Evolutionary conservation across 2,797 vertebrate genomes (phyloP), one percentile per base, ranked within the genome.

Genomic region (Oryzias dopingdopingensis): DNA sequence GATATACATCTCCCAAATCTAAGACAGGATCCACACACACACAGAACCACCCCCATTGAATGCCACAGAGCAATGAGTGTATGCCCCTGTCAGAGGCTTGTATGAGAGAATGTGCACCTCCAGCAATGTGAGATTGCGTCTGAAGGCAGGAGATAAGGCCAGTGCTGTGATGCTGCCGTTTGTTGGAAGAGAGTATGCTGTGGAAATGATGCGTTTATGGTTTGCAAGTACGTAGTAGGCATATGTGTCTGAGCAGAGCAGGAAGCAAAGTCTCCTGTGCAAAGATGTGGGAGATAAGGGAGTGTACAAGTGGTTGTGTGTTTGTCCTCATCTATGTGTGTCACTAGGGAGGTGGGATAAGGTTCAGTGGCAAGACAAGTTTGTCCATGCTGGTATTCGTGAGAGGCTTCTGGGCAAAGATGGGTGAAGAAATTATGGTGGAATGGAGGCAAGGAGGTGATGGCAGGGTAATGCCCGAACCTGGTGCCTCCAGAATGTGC

Each of bases 331-430:
- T 67, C 62, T 62, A 62, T 61, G 71, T 76, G 72, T 72, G 74
- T 79, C 61, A 66, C 24, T 48, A 65, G 61, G 62, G 59, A 72
- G 87, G 75, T 77, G 77, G 74, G 86, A 86, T 52, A 70, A 78
- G 90, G 90, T 92, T 93, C 90, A 92, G 74, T 84, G 86, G 72
- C 76, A 88, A 89, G 88, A 90, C 88, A 89, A 4, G 73, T 55
- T 68, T 22, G 32, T 71, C 65, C 80, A 92, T 92, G 90, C 91
- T 91, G 91, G 91, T 92, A 92, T 92, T 91, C 89, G 89, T 91
- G 88, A 92, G 86, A 92, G 83, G 73, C 81, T 85, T 75, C 78
- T 74, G 59, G 79, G 75, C 1, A 37, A 37, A 37, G 10, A 37
- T 37, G 3, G 32, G 32, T 37, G 32, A 37, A 37, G 32, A 37